Evolutionary conservation across 2,888 invertebrate genomes (phyloP).

Genomic region (Pyrrhia umbra): DNA sequence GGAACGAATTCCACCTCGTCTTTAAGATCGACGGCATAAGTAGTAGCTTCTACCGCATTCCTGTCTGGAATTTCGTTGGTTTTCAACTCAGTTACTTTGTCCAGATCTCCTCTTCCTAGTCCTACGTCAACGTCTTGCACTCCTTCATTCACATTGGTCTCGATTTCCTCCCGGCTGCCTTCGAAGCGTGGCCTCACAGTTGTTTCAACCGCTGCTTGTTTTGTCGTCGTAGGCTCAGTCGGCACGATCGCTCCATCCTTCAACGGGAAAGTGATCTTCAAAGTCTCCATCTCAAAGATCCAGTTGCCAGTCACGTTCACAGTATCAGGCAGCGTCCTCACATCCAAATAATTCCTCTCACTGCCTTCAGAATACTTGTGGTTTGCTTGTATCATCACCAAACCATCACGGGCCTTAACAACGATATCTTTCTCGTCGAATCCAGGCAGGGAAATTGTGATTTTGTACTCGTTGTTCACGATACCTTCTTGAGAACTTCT

Average conservation of each 20-base stretch:
- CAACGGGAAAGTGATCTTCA: slow-evolving; percentile 78
- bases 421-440: slow-evolving; percentile 80
- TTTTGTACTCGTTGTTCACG: slow-evolving; percentile 75
- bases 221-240: slow-evolving; percentile 47
- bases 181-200: slow-evolving; percentile 34
- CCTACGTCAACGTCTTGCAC: slow-evolving; percentile 73
- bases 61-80: slow-evolving; percentile 72
- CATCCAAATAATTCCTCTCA: slow-evolving; percentile 71
- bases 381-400: slow-evolving; percentile 81
- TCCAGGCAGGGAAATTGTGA: slow-evolving; percentile 73
- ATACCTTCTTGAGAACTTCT: slow-evolving; percentile 63
- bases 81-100: slow-evolving; percentile 61
- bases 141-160: slow-evolving; percentile 43
- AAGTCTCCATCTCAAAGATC: slow-evolving; percentile 71
- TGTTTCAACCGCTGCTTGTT: slow-evolving; percentile 16
- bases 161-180: slow-evolving; percentile 76
- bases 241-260: slow-evolving; percentile 49
- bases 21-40: slow-evolving; percentile 80
- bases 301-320: slow-evolving; percentile 78
- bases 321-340: slow-evolving; percentile 72
- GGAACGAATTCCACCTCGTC: slow-evolving; percentile 83
- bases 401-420: slow-evolving; percentile 79
- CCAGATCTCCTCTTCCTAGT: slow-evolving; percentile 58
- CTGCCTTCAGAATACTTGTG: slow-evolving; percentile 61
- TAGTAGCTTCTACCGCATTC: slow-evolving; percentile 76